These are phyloP conservation scores for Parambassis ranga DNA, from an alignment of 2,797 vertebrate species.

Conservation along the genomic window DNA sequence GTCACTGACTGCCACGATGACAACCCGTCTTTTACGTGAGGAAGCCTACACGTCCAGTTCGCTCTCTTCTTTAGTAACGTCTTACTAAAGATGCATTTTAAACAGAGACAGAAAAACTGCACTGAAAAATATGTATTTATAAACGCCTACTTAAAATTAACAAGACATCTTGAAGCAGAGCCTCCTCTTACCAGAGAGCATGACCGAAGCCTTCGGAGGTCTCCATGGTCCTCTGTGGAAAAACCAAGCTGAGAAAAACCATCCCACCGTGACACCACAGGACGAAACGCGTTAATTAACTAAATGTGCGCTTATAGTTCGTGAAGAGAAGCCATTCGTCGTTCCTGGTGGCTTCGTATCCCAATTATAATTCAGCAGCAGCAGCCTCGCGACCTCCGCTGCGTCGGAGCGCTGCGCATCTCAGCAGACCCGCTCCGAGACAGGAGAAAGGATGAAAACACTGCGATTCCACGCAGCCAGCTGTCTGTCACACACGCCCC, in stretches of 20 bases:
- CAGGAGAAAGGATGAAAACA: constrained; percentile 38
- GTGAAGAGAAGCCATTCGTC: neutral
- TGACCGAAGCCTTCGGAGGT: constrained; percentile 70
- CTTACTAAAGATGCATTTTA: neutral
- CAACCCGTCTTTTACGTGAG: neutral
- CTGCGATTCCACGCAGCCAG: constrained; percentile 23
- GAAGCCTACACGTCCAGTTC: neutral
- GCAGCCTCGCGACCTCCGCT: constrained; percentile 59
- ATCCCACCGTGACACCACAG: constrained; percentile 17
- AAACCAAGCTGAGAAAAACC: constrained; percentile 26
- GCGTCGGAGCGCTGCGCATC: constrained; percentile 68
- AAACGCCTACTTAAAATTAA: constrained; percentile 37
- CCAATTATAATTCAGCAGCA: constrained; percentile 70
- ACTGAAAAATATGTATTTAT: neutral
- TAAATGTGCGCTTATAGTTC: neutral
- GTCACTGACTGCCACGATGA: constrained; percentile 25
- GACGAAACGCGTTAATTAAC: neutral
- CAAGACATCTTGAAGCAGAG: constrained; percentile 55
- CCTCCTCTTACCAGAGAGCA: constrained; percentile 69
- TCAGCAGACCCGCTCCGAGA: constrained; percentile 29
- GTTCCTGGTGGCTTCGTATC: constrained; percentile 40
- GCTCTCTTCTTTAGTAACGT: neutral
- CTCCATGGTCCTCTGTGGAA: constrained; percentile 59
- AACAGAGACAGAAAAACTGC: neutral
- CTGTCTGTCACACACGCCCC: constrained; percentile 52